phyloP scores from a whole-genome alignment of 1,140 invertebrate genomes.

The Drosophila nasuta region DNA sequence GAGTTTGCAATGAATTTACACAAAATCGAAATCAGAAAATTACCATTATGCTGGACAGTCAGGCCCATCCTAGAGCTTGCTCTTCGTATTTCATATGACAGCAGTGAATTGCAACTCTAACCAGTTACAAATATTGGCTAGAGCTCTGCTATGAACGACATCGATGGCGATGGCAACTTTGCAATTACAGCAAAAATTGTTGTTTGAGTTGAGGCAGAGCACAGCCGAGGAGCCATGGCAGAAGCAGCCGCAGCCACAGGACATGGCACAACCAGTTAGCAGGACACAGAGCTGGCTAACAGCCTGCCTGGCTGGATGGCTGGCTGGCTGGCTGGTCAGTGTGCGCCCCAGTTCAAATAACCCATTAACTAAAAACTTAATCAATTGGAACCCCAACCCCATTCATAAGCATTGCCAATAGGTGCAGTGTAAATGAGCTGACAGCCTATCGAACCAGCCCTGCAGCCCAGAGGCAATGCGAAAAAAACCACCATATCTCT shows the following conservation, averaged over 20 bases:
- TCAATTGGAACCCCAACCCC: constrained; percentile 73
- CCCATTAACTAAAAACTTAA: constrained; percentile 83
- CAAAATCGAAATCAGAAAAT: constrained; percentile 83
- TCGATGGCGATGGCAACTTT: constrained; percentile 62
- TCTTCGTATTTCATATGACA: constrained; percentile 68
- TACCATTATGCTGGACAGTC: constrained; percentile 75
- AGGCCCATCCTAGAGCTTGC: constrained; percentile 39
- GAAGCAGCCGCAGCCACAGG: constrained; percentile 52
- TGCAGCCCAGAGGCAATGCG: constrained; percentile 20
- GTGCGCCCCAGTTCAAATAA: constrained; percentile 72
- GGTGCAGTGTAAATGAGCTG: constrained; percentile 63
- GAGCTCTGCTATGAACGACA: constrained; percentile 57
- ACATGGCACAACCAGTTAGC: constrained; percentile 42
- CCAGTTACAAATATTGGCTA: constrained; percentile 79
- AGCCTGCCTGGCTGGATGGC: constrained; percentile 11
- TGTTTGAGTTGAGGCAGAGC: constrained; percentile 58
- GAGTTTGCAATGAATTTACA: constrained; percentile 79
- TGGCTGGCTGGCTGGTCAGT: constrained; percentile 5
- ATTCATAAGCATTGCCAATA: constrained; percentile 50
- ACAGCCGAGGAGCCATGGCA: neutral
- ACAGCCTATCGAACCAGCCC: constrained; percentile 36
- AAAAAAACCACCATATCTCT: constrained; percentile 11
- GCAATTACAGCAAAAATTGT: constrained; percentile 81
- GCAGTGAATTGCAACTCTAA: constrained; percentile 77
- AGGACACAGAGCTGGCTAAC: constrained; percentile 6